Percentiles rank a stretch among this genome's conserved stretches.
Conservation (phyloP, 2,113 vertebrate genomes). For the Gymnocephalus cernua region DNA sequence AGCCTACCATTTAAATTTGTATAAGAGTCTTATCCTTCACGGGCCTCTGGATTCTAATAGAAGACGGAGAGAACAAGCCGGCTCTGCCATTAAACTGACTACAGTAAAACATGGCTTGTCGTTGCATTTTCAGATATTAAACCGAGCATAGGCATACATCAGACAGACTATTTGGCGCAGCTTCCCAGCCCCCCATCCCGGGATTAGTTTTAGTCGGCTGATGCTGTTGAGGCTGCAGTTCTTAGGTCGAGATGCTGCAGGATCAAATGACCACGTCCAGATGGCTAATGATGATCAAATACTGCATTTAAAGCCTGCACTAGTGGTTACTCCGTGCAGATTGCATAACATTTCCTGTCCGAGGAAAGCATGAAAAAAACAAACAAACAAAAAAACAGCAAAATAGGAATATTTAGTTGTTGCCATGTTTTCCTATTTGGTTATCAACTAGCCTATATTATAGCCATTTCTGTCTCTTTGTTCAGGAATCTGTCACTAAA, state of each 20-base stretch:
- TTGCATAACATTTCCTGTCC: constrained; percentile 62
- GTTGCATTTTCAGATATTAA: constrained; percentile 43
- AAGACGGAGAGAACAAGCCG: neutral
- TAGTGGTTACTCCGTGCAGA: constrained; percentile 35
- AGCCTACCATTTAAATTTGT: neutral
- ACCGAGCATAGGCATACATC: constrained; percentile 12
- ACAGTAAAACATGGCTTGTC: neutral
- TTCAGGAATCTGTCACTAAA: neutral
- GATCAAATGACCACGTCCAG: constrained; percentile 86
- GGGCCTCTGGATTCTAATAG: neutral
- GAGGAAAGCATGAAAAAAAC: constrained; percentile 16
- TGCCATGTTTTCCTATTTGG: neutral
- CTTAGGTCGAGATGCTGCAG: constrained; percentile 75
- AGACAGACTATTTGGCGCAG: constrained; percentile 33
- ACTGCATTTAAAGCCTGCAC: constrained; percentile 67
- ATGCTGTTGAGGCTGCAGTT: constrained; percentile 75
- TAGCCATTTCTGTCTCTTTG: neutral
- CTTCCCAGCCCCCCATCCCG: constrained; percentile 23
- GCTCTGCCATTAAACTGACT: neutral
- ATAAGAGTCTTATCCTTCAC: neutral
- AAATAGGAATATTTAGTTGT: neutral
- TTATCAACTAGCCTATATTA: neutral
- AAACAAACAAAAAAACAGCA: too few species aligned
- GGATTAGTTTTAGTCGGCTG: constrained; percentile 73
- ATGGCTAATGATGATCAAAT: constrained; percentile 81